Percentiles rank a stretch among this genome's conserved stretches.
Evolutionary conservation across 2,113 vertebrate genomes (phyloP).

Genomic region (Ceyx melanurus): DNA sequence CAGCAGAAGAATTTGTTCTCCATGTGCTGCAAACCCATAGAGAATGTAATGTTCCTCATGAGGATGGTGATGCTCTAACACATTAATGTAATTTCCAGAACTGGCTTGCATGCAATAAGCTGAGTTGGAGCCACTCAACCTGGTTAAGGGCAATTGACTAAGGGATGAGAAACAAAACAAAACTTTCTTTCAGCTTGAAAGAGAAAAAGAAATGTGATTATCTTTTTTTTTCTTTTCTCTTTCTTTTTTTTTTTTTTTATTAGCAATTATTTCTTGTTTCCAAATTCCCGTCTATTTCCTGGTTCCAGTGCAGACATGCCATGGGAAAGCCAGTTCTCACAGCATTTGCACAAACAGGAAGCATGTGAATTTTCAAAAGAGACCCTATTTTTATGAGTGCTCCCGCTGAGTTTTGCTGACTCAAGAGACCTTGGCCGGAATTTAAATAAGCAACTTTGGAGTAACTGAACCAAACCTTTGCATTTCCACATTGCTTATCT

Average conservation of each 20-base stretch:
- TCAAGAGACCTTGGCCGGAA: constrained; percentile 60
- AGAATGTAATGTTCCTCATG: neutral
- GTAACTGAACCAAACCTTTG: neutral
- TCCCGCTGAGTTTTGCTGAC: constrained; percentile 64
- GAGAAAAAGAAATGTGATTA: neutral
- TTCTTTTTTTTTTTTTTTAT: neutral
- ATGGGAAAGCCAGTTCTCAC: constrained; percentile 66
- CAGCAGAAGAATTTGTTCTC: neutral
- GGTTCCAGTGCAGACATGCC: constrained; percentile 34
- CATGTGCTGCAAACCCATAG: neutral
- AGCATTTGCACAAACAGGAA: constrained; percentile 65
- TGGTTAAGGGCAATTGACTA: neutral
- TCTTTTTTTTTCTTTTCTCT: neutral
- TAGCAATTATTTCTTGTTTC: constrained; percentile 7
- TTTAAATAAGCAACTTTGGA: constrained; percentile 46
- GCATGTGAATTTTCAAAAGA: constrained; percentile 61
- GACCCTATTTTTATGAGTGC: constrained; percentile 64
- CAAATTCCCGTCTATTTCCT: constrained; percentile 41
- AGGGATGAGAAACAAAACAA: neutral
- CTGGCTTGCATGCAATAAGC: neutral
- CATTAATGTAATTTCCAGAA: neutral
- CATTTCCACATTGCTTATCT: neutral
- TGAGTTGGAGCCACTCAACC: neutral
- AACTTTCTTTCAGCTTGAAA: neutral
- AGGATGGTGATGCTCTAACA: neutral